These are phyloP conservation scores for Pseudopodoces humilis DNA, from an alignment of 2,113 vertebrate genomes.

Conservation along the genomic window DNA sequence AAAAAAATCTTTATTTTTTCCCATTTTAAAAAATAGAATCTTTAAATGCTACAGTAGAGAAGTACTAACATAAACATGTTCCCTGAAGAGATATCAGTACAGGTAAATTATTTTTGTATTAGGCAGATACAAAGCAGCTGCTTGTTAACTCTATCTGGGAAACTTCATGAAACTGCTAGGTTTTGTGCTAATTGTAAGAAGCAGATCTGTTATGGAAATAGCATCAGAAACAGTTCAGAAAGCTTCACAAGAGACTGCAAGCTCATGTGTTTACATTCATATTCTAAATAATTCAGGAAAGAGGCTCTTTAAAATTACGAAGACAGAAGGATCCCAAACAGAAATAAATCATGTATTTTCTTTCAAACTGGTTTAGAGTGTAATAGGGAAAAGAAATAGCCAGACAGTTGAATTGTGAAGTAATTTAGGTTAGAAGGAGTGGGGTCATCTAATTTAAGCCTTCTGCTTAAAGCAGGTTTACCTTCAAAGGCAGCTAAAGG, in stretches of 20 bases:
- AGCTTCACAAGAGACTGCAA: not conserved
- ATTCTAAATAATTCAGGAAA: not conserved
- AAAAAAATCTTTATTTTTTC: fast-evolving
- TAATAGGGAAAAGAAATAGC: not conserved
- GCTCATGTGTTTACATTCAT: not conserved
- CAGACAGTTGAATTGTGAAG: not conserved
- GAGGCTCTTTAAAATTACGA: not conserved
- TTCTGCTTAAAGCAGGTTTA: not conserved
- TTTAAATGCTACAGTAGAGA: not conserved
- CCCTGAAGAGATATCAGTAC: not conserved
- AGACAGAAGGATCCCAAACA: not conserved
- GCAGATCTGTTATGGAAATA: not conserved
- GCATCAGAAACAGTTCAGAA: not conserved
- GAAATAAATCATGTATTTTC: not conserved
- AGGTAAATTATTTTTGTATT: not conserved
- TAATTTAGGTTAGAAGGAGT: not conserved
- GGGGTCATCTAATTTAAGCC: not conserved
- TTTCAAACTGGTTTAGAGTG: not conserved
- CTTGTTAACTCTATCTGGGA: not conserved
- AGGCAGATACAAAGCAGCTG: not conserved
- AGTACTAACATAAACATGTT: not conserved
- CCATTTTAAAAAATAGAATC: not conserved
- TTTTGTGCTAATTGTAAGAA: not conserved
- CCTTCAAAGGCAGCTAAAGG: not conserved
- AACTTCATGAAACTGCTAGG: not conserved